A percentile compares a stretch with the other conserved stretches of the same genome.
phyloP scores from a whole-genome alignment of 2,888 invertebrate genomes.

The Ornithoptera priamus region DNA sequence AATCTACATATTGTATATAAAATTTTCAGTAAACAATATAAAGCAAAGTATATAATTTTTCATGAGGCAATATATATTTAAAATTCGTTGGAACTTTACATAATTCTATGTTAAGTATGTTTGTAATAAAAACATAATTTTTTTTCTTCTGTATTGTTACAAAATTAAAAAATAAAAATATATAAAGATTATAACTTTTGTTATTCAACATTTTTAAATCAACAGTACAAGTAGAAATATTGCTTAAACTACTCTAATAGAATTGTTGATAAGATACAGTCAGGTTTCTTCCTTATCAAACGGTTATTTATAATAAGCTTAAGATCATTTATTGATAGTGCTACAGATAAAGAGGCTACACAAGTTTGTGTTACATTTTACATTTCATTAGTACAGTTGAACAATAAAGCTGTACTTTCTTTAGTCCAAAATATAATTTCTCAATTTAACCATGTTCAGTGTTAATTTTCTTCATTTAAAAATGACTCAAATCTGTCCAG shows the following conservation, averaged over 20 bases:
- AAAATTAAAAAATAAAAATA: background rate
- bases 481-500: slow-evolving; percentile 61
- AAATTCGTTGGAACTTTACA: too few relatives aligned
- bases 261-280: slow-evolving; percentile 67
- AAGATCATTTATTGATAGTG: slow-evolving; percentile 71
- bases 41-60: too few relatives aligned
- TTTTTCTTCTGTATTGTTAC: background rate
- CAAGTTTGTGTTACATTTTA: slow-evolving; percentile 53
- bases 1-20: too few relatives aligned
- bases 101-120: too few relatives aligned
- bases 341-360: slow-evolving; percentile 59
- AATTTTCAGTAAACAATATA: too few relatives aligned
- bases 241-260: slow-evolving; percentile 50
- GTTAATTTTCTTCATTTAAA: slow-evolving; percentile 57
- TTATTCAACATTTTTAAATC: slow-evolving; percentile 27
- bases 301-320: slow-evolving; percentile 72
- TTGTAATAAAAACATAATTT: too few relatives aligned
- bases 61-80: too few relatives aligned
- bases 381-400: slow-evolving; percentile 50
- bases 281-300: slow-evolving; percentile 66
- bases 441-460: slow-evolving; percentile 56
- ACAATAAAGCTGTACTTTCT: slow-evolving; percentile 52
- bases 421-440: slow-evolving; percentile 39
- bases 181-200: background rate
- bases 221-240: slow-evolving; percentile 33